Percentiles rank a stretch among this genome's conserved stretches.
Conservation (phyloP, 2,113 vertebrate species). For the Sigmodon hispidus region DNA sequence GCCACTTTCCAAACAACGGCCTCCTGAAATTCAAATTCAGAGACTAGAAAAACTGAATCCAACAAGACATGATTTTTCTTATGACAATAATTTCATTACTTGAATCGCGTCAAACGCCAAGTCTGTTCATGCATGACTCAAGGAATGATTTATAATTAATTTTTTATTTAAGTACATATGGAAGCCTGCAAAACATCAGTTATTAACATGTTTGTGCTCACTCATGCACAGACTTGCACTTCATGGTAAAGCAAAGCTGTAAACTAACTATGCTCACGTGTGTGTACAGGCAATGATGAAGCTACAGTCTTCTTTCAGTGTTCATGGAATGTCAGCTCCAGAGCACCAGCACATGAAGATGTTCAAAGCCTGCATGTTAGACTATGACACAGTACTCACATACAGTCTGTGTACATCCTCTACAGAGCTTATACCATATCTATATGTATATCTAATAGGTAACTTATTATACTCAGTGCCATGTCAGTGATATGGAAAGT, state of each 20-base stretch:
- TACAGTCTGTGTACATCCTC: neutral
- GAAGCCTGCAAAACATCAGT: neutral
- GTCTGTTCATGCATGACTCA: conserved; percentile 40
- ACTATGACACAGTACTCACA: neutral
- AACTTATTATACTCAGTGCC: neutral
- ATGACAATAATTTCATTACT: conserved; percentile 15
- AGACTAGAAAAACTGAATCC: neutral
- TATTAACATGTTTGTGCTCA: neutral
- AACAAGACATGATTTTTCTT: neutral
- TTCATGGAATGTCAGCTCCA: too few relatives aligned
- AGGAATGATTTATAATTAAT: neutral
- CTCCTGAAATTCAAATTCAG: conserved; percentile 5
- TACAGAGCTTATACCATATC: neutral
- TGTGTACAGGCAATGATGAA: neutral
- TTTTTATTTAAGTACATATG: neutral
- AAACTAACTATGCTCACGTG: neutral
- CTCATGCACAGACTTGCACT: too few relatives aligned
- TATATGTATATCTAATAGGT: too few relatives aligned
- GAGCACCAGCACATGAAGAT: too few relatives aligned
- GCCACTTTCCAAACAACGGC: neutral
- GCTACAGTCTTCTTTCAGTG: neutral
- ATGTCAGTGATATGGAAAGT: neutral
- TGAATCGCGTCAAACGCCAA: neutral
- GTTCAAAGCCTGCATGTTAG: neutral
- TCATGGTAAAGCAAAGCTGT: neutral